Evolutionary conservation across 1,140 invertebrate genomes (phyloP), one percentile per base, ranked within the genome.

Genomic region (Neodiprion pinetum): DNA sequence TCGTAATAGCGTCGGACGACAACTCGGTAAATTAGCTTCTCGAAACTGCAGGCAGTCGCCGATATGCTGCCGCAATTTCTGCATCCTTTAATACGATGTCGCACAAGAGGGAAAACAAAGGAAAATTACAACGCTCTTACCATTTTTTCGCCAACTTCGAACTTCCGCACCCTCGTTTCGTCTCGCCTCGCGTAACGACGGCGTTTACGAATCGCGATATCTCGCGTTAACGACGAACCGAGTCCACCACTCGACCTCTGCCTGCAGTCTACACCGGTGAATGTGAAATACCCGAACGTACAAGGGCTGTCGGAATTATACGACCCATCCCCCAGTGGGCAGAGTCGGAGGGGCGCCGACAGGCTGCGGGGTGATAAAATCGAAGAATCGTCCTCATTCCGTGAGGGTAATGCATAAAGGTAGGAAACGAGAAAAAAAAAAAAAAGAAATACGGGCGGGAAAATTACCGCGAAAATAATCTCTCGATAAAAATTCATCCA

Each of bases 1-100:
- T 61, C 53, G 53, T 5, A 61, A 61, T 61, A 61, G 53, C 28
- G 53, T 17, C 11, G 53, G 53, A 61, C 53, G 53, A 61, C 53
- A 61, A 61, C 53, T 8, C 53, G 53, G 53, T 61, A 17, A 61
- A 61, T 61, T 61, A 61, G 53, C 53, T 61, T 61, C 53, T 61
- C 28, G 28, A 40, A 40, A 40, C 28, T 40, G 28, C 2, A 40
- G 28, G 28, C 28, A 40, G 28, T 40, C 28, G 53, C 4, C 53
- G n/a, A 17, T 9, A 61, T 61, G n/a, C 9, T 12, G n/a, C 53
- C 11, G 53, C 3, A 61, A 17, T 61, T 61, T 61, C 1, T 61
- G 2, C n/a, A n/a, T 61, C 53, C 11, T 61, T 61, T 61, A 8
- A 61, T 8, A 61, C n/a, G 53, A 17, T 5, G 53, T 8, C 5